Base-by-base conservation (phyloP, 2,888 invertebrate genomes). In the Netelia virgata region DNA sequence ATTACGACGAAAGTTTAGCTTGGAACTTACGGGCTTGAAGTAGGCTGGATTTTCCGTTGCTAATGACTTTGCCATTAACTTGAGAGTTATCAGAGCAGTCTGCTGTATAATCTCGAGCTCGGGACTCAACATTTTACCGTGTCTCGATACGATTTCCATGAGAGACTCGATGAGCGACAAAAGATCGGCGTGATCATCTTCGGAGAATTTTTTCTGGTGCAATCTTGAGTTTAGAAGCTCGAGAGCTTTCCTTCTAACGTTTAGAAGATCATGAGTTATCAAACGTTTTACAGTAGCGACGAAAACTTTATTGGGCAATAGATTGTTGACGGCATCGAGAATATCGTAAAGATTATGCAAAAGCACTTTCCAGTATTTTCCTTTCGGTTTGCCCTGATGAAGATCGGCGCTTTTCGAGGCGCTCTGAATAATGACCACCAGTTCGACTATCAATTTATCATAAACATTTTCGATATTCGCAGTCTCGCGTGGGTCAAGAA, bases 161-260 rank as follows among this genome's bases (percentile, higher is more conserved):
- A 97, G 92, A 0, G 96, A 95, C 0, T 95, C 94, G 0, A 97
- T 94, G 55, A 97, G 90, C 0, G 95, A 94, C 28, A 95, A 94
- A 10, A 97, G 91, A 68, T 95, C 91, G 0, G 93, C 91, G 11
- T 94, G 94, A 73, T 95, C 94, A 0, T 94, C 93, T 0, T 91
- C 89, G 70, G 96, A 95, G 88, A 96, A 96, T 84, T 95, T 95
- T 3, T 95, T 94, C 83, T 96, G 96, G 86, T 97, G 96, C 8
- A 99, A 94, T 93, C 98, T 97, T 9, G 95, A 95, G 89, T 97
- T 98, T 0, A 99, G 94, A 55, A 99, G 93, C 90, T 99, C 98
- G 94, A 99, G 95, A 0, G 97, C 96, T 91, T 98, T 97, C 82
- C 97, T 95, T 86, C 97, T 95, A 0, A 99, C 96, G 6, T 96